phyloP scores from a whole-genome alignment of 2,888 invertebrate species.

The Panzeria rudis region DNA sequence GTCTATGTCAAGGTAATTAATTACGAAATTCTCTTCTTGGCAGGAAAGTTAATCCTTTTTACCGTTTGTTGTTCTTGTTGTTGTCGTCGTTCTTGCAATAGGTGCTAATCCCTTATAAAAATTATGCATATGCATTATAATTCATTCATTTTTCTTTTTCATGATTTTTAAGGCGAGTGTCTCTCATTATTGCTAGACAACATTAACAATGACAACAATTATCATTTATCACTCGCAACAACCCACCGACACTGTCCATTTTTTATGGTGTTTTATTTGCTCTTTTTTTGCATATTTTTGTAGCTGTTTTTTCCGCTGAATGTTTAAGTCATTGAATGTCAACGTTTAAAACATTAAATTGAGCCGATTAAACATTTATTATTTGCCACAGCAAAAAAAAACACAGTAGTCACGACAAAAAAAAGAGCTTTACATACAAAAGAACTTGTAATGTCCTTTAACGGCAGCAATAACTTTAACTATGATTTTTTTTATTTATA shows the following conservation, averaged over 20 bases:
- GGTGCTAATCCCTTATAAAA: slow-evolving; percentile 31
- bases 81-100: neutral
- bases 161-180: neutral
- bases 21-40: slow-evolving; percentile 24
- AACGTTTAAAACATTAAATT: slow-evolving; percentile 60
- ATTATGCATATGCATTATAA: slow-evolving; percentile 25
- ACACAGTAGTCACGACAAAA: slow-evolving; percentile 55
- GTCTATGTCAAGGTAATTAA: slow-evolving; percentile 35
- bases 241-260: slow-evolving; percentile 32
- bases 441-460: slow-evolving; percentile 60
- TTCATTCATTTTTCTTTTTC: slow-evolving; percentile 17
- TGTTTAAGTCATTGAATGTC: slow-evolving; percentile 54
- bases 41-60: slow-evolving; percentile 24
- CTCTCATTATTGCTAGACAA: slow-evolving; percentile 17
- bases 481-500: neutral
- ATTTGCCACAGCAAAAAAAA: slow-evolving; percentile 43
- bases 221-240: slow-evolving; percentile 68
- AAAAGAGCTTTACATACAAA: slow-evolving; percentile 19
- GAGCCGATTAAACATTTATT: slow-evolving; percentile 65
- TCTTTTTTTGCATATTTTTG: slow-evolving; percentile 3
- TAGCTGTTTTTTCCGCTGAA: neutral
- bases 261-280: slow-evolving; percentile 3
- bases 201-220: slow-evolving; percentile 63
- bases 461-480: slow-evolving; percentile 14
- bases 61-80: neutral